Base-by-base conservation (phyloP, 1,140 invertebrate species). In the Amyelois transitella region DNA sequence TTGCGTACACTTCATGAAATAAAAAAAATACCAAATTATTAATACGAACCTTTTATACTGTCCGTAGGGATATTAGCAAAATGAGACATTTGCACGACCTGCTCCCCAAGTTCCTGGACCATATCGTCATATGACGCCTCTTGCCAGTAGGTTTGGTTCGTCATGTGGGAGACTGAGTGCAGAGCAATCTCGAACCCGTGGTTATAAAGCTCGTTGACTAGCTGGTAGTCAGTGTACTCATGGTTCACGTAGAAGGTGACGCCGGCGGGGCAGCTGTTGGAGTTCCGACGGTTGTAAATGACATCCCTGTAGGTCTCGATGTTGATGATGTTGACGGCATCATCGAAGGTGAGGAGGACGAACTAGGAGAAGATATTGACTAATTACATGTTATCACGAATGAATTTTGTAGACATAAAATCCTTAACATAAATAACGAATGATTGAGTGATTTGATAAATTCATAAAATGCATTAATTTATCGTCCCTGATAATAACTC, bases 171-270 rank as follows among this genome's bases (percentile, higher is more conserved):
- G 28, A 92, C 90, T 1, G 91, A 92, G 61, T 89, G 93, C 1
- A 93, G 87, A 1, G 91, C 93, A n/a, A 95, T 94, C 79, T 95
- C 94, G 53, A 92, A 91, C 0, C 93, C 93, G 4, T 88, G 70
- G 28, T 88, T 84, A 64, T 92, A 92, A 1, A 94, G 75, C 50
- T 93, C 88, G 55, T 93, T 90, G 10, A 94, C 77, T 62, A 89
- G 62, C 6, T 81, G 80, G 62, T 94, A 94, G 76, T 94, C 91
- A 0, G 93, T 93, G 67, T 93, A 94, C 58, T 94, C 92, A 63
- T 94, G 92, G 7, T 90, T 91, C 6, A 94, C 82, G 69, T 91
- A 95, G 77, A 92, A 93, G 0, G 93, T 94, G 14, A 89, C 88
- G 3, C 87, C 76, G 0, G 91, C 89, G 0, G 90, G 88, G 62